These are phyloP conservation scores for Oncorhynchus keta DNA, from an alignment of 2,113 vertebrate species.

Conservation along the genomic window DNA sequence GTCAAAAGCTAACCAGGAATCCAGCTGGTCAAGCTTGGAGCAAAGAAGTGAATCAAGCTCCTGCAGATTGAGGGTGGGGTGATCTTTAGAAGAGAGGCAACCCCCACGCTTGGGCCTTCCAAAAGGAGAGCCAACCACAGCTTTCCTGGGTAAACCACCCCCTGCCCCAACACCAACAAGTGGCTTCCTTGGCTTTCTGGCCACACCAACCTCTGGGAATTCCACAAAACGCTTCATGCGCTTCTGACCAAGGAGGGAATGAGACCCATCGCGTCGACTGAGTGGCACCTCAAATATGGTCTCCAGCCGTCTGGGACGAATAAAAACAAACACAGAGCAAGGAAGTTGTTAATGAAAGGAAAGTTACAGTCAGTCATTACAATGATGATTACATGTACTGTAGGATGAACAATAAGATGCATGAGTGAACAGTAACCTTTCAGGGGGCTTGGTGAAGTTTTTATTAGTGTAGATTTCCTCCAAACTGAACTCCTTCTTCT, in stretches of 20 bases:
- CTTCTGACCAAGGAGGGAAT: constrained; percentile 79
- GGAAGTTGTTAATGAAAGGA: background rate
- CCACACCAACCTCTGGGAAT: constrained; percentile 80
- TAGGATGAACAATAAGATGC: background rate
- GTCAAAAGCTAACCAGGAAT: constrained; percentile 59
- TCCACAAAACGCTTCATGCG: constrained; percentile 80
- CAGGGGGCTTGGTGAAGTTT: constrained; percentile 84
- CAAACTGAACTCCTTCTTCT: constrained; percentile 89
- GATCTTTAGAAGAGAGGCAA: constrained; percentile 54
- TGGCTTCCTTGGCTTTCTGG: constrained; percentile 74
- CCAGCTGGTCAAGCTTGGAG: constrained; percentile 71
- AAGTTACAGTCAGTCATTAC: background rate
- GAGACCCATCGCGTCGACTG: constrained; percentile 76
- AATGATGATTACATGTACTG: background rate
- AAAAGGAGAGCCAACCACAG: constrained; percentile 26
- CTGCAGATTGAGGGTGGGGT: constrained; percentile 49
- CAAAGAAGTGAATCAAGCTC: constrained; percentile 79
- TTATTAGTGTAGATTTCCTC: constrained; percentile 94
- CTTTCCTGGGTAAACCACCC: constrained; percentile 10
- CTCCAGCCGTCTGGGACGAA: constrained; percentile 75
- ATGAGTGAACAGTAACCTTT: constrained; percentile 66
- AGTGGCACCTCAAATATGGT: constrained; percentile 88
- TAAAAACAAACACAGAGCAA: background rate
- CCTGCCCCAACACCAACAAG: constrained; percentile 39
- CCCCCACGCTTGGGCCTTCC: constrained; percentile 60